A percentile compares a stretch with the other conserved stretches of the same genome.
These are phyloP conservation scores for Prunella strophiata DNA, from an alignment of 2,797 vertebrate genomes.

Conservation along the genomic window DNA sequence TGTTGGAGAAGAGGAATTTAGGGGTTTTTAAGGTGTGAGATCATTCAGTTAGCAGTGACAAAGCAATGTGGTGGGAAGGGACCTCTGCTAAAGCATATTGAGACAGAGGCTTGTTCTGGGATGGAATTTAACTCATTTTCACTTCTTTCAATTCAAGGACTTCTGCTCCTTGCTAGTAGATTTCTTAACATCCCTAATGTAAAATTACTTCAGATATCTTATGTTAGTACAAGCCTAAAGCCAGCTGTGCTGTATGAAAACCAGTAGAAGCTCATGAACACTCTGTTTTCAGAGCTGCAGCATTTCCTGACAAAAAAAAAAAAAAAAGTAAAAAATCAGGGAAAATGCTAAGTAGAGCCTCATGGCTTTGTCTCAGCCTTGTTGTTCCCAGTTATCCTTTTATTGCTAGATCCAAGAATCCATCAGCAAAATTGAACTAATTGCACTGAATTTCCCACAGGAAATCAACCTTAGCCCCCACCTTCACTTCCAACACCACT, in stretches of 20 bases:
- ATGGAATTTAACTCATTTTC: neutral
- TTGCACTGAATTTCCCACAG: neutral
- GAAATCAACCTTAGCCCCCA: neutral
- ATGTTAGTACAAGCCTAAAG: neutral
- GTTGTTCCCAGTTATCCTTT: neutral
- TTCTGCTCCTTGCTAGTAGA: neutral
- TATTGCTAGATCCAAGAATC: neutral
- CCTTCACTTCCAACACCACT: neutral
- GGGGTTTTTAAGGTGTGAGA: fast-evolving
- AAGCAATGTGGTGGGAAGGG: neutral
- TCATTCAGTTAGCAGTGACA: neutral
- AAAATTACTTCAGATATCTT: neutral
- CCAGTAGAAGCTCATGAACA: neutral
- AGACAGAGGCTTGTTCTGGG: neutral
- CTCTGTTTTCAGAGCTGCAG: neutral
- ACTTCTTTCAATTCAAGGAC: neutral
- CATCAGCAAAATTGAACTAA: neutral
- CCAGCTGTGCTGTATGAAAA: neutral
- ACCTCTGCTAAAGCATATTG: neutral
- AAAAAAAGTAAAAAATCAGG: neutral
- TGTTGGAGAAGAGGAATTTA: neutral
- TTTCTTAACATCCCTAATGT: neutral
- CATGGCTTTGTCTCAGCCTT: neutral
- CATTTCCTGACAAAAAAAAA: neutral
- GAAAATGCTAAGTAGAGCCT: neutral